A percentile compares a stretch with the other conserved stretches of the same genome.
Evolutionary conservation across 2,113 vertebrate species (phyloP).

Genomic region (Vulpes vulpes): DNA sequence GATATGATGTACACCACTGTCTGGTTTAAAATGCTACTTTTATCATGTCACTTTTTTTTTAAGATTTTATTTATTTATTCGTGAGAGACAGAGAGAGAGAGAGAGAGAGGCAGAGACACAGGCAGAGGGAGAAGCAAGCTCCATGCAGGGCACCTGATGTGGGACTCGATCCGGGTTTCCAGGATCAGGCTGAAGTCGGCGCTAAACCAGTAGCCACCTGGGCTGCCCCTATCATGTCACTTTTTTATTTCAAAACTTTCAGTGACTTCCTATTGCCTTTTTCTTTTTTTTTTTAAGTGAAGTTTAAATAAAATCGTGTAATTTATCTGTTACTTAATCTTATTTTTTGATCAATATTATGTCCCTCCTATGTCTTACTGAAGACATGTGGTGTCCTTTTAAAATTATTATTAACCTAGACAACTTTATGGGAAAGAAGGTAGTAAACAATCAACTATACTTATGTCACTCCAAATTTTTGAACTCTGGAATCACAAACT

Average conservation of each 20-base stretch:
- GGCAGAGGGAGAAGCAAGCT: no score
- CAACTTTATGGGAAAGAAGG: conserved; percentile 10
- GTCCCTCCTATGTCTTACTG: background rate
- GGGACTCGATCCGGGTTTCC: no score
- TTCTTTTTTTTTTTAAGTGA: background rate
- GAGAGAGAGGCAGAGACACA: no score
- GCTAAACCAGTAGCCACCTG: no score
- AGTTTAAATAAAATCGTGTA: conserved; percentile 31
- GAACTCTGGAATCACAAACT: background rate
- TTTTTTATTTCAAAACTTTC: background rate
- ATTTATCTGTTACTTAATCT: background rate
- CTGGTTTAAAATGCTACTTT: background rate
- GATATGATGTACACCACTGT: background rate
- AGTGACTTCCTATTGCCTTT: background rate
- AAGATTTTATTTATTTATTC: no score
- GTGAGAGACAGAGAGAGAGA: no score
- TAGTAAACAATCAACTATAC: background rate
- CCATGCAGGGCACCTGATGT: no score
- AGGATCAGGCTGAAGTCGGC: no score
- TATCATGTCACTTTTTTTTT: background rate
- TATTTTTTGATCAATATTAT: conserved; percentile 18
- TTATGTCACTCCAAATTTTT: conserved; percentile 27
- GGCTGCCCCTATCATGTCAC: no score
- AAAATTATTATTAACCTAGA: conserved; percentile 38
- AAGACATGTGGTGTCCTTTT: background rate